Evolutionary conservation across 2,797 vertebrate genomes (phyloP).

Genomic region (Rhabdomys pumilio): DNA sequence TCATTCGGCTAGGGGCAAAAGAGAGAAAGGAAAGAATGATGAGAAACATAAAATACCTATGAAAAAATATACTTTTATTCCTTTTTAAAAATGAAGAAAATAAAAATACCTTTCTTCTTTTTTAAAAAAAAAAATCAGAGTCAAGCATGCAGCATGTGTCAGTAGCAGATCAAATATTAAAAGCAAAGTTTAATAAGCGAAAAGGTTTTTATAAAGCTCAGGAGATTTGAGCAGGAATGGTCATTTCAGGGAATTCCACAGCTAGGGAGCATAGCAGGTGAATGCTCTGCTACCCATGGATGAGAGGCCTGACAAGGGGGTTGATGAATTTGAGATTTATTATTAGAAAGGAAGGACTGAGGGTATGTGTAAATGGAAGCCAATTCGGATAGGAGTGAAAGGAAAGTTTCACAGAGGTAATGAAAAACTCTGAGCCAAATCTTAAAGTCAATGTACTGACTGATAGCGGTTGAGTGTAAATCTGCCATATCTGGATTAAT

Average conservation of each 20-base stretch:
- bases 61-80: conserved; percentile 58
- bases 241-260: conserved; percentile 87
- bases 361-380: conserved; percentile 87
- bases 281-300: conserved; percentile 88
- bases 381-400: conserved; percentile 86
- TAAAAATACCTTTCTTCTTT: conserved; percentile 64
- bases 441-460: conserved; percentile 88
- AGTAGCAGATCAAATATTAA: conserved; percentile 88
- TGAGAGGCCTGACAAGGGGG: conserved; percentile 87
- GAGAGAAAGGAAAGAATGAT: conserved; percentile 26
- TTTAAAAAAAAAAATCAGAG: conserved; percentile 25
- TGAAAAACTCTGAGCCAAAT: conserved; percentile 89
- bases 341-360: conserved; percentile 88
- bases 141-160: conserved; percentile 84
- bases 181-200: conserved; percentile 89
- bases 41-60: conserved; percentile 51
- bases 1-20: conserved; percentile 56
- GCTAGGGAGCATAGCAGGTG: conserved; percentile 85
- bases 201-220: conserved; percentile 87
- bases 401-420: conserved; percentile 85
- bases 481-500: conserved; percentile 86
- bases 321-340: conserved; percentile 91
- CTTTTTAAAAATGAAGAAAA: conserved; percentile 77
- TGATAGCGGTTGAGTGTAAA: conserved; percentile 87
- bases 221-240: conserved; percentile 86